These are phyloP conservation scores for Acronicta leporina DNA, from an alignment of 2,888 invertebrate species.

Conservation along the genomic window DNA sequence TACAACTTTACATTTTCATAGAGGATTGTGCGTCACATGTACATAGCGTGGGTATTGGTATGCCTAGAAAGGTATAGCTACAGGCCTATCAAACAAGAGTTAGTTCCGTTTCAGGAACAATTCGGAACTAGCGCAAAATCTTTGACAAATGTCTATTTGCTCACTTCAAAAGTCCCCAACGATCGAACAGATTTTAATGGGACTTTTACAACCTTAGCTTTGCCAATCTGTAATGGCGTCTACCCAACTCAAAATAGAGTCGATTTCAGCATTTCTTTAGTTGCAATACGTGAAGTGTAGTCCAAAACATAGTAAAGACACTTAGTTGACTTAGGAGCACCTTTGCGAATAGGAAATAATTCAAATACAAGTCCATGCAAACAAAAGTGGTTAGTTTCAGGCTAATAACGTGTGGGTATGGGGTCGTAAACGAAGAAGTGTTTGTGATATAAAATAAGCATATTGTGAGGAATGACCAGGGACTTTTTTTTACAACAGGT, in stretches of 20 bases:
- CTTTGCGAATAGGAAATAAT: conserved; percentile 42
- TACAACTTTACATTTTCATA: too few relatives aligned
- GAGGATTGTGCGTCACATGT: too few relatives aligned
- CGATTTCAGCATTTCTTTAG: conserved; percentile 2
- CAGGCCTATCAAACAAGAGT: background rate
- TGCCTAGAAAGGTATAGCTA: conserved; percentile 1
- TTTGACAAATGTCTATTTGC: conserved; percentile 32
- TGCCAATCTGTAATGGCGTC: background rate
- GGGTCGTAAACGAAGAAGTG: conserved; percentile 9
- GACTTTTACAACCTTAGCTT: conserved; percentile 6
- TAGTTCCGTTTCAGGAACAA: background rate
- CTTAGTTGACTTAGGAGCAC: conserved; percentile 52
- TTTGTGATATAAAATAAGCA: conserved; percentile 5
- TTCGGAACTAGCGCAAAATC: conserved; percentile 25
- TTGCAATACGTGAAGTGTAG: conserved; percentile 11
- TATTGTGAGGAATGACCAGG: background rate
- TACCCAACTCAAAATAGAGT: conserved; percentile 1
- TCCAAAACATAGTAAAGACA: conserved; percentile 31
- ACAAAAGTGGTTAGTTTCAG: conserved; percentile 32
- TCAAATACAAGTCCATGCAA: conserved; percentile 43
- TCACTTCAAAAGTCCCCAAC: conserved; percentile 20
- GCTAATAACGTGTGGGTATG: conserved; percentile 13
- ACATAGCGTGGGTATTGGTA: background rate
- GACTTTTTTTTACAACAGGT: too few relatives aligned
- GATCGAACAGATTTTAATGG: conserved; percentile 27